Evolutionary conservation across 1,140 invertebrate genomes (phyloP).

Genomic region (Leptinotarsa undecemlineata): DNA sequence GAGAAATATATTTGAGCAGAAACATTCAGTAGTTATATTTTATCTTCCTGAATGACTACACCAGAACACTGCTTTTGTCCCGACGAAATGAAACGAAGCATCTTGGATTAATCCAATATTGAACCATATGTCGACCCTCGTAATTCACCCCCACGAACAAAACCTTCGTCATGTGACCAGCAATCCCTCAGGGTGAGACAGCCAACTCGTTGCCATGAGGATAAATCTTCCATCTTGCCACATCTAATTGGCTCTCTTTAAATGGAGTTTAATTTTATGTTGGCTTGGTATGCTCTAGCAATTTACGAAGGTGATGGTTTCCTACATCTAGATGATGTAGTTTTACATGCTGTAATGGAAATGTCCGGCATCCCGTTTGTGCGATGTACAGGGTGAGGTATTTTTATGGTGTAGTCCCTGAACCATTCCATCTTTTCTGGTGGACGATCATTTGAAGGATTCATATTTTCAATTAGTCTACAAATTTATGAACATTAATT

Average conservation of each 20-base stretch:
- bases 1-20: no score
- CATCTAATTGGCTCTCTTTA: conserved; percentile 53
- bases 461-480: no score
- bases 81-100: background rate
- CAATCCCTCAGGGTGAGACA: conserved; percentile 53
- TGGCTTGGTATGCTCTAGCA: conserved; percentile 45
- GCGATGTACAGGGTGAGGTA: no score
- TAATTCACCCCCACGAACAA: conserved; percentile 27
- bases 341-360: conserved; percentile 7
- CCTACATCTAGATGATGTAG: conserved; percentile 10
- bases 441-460: no score
- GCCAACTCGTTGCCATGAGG: conserved; percentile 52
- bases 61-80: background rate
- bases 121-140: conserved; percentile 1
- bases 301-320: conserved; percentile 44
- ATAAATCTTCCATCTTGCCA: conserved; percentile 54
- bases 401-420: no score
- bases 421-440: no score
- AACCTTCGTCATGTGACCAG: conserved; percentile 50
- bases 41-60: no score
- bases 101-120: background rate
- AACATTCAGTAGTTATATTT: no score
- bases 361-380: background rate
- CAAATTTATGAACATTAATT: no score
- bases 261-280: conserved; percentile 51